phyloP scores from a whole-genome alignment of 2,888 invertebrate species.

The Troides oblongomaculatus region DNA sequence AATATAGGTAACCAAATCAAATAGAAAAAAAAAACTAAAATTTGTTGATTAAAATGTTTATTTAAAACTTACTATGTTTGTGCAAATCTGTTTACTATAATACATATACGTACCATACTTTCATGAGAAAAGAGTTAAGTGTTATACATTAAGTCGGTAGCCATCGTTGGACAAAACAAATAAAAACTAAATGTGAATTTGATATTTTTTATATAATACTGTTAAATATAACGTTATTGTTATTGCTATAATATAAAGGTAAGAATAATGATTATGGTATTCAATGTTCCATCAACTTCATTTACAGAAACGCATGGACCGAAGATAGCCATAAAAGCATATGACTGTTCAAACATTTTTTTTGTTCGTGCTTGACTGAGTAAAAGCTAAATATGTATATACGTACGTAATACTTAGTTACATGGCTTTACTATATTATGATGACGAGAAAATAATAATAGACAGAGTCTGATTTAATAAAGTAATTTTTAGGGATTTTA shows the following conservation, averaged over 20 bases:
- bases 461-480: too few species aligned
- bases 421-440: not conserved
- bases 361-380: not conserved
- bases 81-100: too few species aligned
- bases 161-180: not conserved
- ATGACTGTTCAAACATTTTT: conserved; percentile 5
- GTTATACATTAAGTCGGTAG: not conserved
- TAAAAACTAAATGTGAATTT: not conserved
- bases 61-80: too few species aligned
- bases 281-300: conserved; percentile 5
- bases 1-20: too few species aligned
- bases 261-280: conserved; percentile 19
- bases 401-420: not conserved
- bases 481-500: too few species aligned
- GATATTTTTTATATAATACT: not conserved
- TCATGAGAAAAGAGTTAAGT: not conserved
- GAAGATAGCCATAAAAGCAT: conserved; percentile 4
- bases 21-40: too few species aligned
- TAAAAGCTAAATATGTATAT: not conserved
- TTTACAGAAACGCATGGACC: conserved; percentile 17
- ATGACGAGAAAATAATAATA: too few species aligned
- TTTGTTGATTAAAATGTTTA: too few species aligned
- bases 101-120: too few species aligned
- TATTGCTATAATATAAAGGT: conserved; percentile 2
- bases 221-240: conserved; percentile 9